phyloP scores from a whole-genome alignment of 1,140 invertebrate genomes.

The Ceratitis capitata region DNA sequence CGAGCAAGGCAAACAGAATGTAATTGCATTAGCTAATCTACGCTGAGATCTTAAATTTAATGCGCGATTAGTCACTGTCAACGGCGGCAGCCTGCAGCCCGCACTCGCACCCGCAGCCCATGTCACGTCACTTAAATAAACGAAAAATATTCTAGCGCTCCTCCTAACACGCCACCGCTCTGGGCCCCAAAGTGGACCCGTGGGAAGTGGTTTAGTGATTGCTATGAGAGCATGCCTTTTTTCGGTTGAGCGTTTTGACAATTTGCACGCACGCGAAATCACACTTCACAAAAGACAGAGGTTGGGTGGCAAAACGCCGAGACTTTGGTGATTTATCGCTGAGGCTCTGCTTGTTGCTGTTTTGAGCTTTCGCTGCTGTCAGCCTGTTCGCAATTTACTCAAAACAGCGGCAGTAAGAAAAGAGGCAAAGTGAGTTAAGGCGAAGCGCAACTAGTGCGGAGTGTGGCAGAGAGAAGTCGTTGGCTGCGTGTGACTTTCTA shows the following conservation, averaged over 20 bases:
- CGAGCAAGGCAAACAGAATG: too few relatives aligned
- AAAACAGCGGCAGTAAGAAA: neutral
- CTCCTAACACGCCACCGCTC: too few relatives aligned
- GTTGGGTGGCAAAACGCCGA: neutral
- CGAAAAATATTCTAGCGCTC: too few relatives aligned
- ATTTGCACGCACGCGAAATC: constrained; percentile 15
- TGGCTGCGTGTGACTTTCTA: neutral
- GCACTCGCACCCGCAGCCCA: too few relatives aligned
- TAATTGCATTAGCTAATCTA: constrained; percentile 17
- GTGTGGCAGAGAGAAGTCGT: neutral
- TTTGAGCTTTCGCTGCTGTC: neutral
- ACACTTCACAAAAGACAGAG: neutral
- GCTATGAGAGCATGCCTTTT: neutral
- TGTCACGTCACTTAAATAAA: too few relatives aligned
- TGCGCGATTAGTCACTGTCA: constrained; percentile 27
- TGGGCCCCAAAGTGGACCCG: neutral
- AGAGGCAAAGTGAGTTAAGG: neutral
- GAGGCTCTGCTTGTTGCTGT: neutral
- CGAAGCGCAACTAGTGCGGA: neutral
- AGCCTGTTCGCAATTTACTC: neutral
- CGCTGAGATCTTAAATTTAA: neutral
- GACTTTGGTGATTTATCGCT: neutral
- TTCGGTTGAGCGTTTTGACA: neutral
- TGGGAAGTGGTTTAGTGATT: neutral
- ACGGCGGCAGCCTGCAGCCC: neutral